Base-by-base conservation (phyloP, 2,113 vertebrate species). In the Hydrolagus affinis region DNA sequence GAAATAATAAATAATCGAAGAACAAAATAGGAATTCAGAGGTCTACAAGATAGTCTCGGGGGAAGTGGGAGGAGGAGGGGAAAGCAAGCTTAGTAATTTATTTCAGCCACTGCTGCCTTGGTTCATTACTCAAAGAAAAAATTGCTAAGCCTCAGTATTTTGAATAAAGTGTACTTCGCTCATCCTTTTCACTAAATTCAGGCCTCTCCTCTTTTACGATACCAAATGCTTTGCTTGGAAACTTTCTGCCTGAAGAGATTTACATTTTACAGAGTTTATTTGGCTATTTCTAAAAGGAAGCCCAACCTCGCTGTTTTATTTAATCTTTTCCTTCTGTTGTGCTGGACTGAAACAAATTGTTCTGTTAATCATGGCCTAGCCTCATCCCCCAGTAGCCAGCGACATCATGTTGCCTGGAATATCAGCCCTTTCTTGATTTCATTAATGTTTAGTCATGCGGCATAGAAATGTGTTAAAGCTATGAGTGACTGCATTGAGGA, bases 1-100 rank as follows among this genome's bases (percentile, higher is more conserved):
- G 66, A 83, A 66, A 83, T 83, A 83, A 83, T 66, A 80, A 80
- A 80, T 28, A 80, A 64, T 83, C 66, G 32, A 83, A 77, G 9
- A 12, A 28, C 25, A 68, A 3, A 66, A 8, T 62, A 66, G 62
- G 78, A 83, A 66, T 66, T 68, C 77, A 14, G 23, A 11, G 25
- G 11, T 60, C 64, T 28, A 62, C 64, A 64, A 80, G 28, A 9
- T 66, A 30, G 60, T 66, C 60, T 21, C 44, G 44, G 44, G 44
- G 44, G 44, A 44, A 44, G 44, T n/a, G 44, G 44, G 44, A 44
- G 78, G 14, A 15, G 60, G 44, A 44, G 44, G 44, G 44, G 32
- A 68, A 32, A 28, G 32, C 28, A 66, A 78, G 60, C 21, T 66
- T 9, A 57, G 32, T 21, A 75, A 57, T 75, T 75, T 44, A 56